These are phyloP conservation scores for Heliothis peltigera DNA, from an alignment of 2,888 invertebrate genomes.

Conservation along the genomic window DNA sequence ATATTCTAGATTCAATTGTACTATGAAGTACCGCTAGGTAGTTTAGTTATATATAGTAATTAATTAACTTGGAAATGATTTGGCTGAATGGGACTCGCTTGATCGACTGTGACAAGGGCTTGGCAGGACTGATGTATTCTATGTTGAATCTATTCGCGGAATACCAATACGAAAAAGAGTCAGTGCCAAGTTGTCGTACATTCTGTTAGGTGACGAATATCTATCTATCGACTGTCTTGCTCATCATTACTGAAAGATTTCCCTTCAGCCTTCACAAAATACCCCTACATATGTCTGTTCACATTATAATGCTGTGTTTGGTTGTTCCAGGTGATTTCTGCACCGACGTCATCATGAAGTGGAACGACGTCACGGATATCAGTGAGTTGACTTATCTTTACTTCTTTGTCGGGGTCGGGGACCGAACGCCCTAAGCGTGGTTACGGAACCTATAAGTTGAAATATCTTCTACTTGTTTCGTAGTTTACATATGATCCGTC, in stretches of 20 bases:
- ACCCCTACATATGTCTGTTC: background rate
- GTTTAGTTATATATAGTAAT: slow-evolving; percentile 37
- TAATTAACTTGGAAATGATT: slow-evolving; percentile 47
- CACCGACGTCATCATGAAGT: slow-evolving; percentile 89
- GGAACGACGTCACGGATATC: slow-evolving; percentile 88
- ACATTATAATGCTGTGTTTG: slow-evolving; percentile 24
- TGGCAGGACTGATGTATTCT: slow-evolving; percentile 39
- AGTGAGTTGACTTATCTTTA: slow-evolving; percentile 75
- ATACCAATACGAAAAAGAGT: slow-evolving; percentile 35
- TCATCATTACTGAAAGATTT: background rate
- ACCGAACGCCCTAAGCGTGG: too few species aligned
- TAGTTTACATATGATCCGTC: too few species aligned
- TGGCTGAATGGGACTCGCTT: slow-evolving; percentile 37
- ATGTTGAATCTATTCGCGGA: slow-evolving; percentile 40
- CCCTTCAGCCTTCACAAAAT: background rate
- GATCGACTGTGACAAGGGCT: slow-evolving; percentile 51
- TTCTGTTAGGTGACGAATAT: slow-evolving; percentile 20
- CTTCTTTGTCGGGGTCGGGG: too few species aligned
- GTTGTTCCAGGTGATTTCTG: slow-evolving; percentile 85
- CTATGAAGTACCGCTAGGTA: slow-evolving; percentile 40
- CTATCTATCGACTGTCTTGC: background rate
- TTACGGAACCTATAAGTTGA: background rate
- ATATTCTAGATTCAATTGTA: slow-evolving; percentile 73
- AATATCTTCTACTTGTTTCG: too few species aligned
- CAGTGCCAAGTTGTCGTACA: slow-evolving; percentile 42